Base-by-base conservation (phyloP, 30 jellyfish, hydroid and myxozoan genomes). In the Chironex yamaguchii region DNA sequence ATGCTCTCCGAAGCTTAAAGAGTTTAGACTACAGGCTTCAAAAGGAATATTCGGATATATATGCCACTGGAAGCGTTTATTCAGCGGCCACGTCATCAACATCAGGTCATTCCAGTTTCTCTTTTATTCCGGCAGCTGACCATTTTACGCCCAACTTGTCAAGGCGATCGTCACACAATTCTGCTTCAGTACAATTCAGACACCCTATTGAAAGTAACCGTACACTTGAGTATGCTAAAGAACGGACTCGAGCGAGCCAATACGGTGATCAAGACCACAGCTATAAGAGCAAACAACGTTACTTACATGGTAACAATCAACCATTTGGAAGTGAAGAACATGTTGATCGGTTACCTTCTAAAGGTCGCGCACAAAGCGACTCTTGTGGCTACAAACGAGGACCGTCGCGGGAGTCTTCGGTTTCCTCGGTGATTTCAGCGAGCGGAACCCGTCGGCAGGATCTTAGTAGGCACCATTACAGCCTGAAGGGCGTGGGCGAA, bases 11-110 rank as follows among this genome's bases (percentile, higher is more conserved):
- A 54, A 92, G 96, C 36, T 49, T 92, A 31, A 67, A 68, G 52
- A 92, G 97, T 74, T 91, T 92, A 17, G 98, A 86, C 58, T 49
- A 66, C 42, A 90, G 93, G 23, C 66, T 83, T 54, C 84, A 71
- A 49, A 66, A 42, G 50, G 96, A 81, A 72, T 34, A 49, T 22
- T 67, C 67, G 21, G 73, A 58, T 9, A 67, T 11, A 4, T n/a
- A 9, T 67, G 67, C 23, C 22, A 67, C 4, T 2, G 22, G 12
- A 9, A 67, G 29, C 12, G 12, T 2, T 3, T 17, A 20, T 4
- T 58, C 73, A 22, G 22, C 11, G 24, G 24, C 11, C 4, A 58
- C 73, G 11, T 58, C 73, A 4, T 4, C 32, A 13, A 42, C 9
- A 42, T 42, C 58, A 6, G 58, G 17, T 6, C 17, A 6, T 9